Conservation (phyloP, 2,797 vertebrate species). For the Pipistrellus pipistrellus region DNA sequence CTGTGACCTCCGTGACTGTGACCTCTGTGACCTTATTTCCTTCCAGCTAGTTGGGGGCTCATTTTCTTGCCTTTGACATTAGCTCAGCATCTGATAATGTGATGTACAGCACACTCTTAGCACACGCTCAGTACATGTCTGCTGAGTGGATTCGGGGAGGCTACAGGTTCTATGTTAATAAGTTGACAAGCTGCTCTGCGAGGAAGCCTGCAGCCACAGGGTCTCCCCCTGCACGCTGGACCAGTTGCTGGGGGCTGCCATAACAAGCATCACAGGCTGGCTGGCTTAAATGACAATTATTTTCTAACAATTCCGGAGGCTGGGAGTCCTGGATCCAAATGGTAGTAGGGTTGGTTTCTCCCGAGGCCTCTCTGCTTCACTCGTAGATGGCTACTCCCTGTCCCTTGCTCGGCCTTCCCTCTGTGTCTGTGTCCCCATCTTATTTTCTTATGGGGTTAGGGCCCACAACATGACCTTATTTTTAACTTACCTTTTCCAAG, state of each 20-base stretch:
- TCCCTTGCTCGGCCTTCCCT: not conserved
- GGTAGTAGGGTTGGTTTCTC: not conserved
- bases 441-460: not conserved
- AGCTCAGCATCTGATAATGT: not conserved
- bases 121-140: not conserved
- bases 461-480: not conserved
- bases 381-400: not conserved
- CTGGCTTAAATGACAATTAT: not conserved
- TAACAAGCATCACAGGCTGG: not conserved
- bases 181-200: not conserved
- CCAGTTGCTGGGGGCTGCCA: not conserved
- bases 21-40: not conserved
- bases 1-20: not conserved
- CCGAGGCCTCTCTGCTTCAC: not conserved
- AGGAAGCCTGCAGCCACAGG: not conserved
- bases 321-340: not conserved
- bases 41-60: not conserved
- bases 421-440: not conserved
- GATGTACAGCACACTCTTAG: not conserved
- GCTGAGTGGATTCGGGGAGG: not conserved
- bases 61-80: not conserved
- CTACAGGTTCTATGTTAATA: not conserved
- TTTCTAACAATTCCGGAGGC: not conserved
- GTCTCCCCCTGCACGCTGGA: not conserved
- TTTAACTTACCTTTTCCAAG: not conserved